Evolutionary conservation across 2,113 vertebrate genomes (phyloP), one percentile per base, ranked within the genome.

Genomic region (Python bivittatus): DNA sequence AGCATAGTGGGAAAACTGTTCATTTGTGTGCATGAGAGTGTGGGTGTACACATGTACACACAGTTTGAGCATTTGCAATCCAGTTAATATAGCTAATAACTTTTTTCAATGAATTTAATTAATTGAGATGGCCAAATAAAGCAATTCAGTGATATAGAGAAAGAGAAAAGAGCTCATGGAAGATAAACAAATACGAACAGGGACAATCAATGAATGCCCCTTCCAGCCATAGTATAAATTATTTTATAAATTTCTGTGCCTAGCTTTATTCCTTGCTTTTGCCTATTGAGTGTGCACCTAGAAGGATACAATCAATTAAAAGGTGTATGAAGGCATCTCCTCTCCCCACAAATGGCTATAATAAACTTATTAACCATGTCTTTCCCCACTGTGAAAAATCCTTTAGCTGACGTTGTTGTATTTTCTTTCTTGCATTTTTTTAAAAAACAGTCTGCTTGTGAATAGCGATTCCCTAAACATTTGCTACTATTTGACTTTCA

Each of bases 161-260:
- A 95, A 27, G 90, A 92, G 95, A 20, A 85, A 93, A 91, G 3
- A 94, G 93, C 89, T 93, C 84, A 88, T 91, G 93, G 92, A 94
- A 90, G 96, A 95, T 94, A 95, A 96, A 95, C 94, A 95, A 95
- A 92, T 89, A 94, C 93, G 89, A 95, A 57, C 53, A 56, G 23
- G 72, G 83, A 42, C 94, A 94, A 95, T 79, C 84, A 10, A 4
- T 84, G 94, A 94, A 54, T 94, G 48, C 68, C 20, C 91, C 57
- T 96, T 94, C 61, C 79, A 48, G 33, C 88, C 12, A 60, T 0
- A 0, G 3, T 22, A 56, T 90, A 92, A 96, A 96, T 90, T 94
- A 93, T 86, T 94, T 96, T 95, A 94, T 92, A 95, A 89, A 95
- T 96, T 95, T 92, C 56, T 60, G 44, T 52, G 85, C 64, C 90